These are phyloP conservation scores for Epirrhoe alternata DNA, from an alignment of 2,888 invertebrate genomes.

Conservation along the genomic window DNA sequence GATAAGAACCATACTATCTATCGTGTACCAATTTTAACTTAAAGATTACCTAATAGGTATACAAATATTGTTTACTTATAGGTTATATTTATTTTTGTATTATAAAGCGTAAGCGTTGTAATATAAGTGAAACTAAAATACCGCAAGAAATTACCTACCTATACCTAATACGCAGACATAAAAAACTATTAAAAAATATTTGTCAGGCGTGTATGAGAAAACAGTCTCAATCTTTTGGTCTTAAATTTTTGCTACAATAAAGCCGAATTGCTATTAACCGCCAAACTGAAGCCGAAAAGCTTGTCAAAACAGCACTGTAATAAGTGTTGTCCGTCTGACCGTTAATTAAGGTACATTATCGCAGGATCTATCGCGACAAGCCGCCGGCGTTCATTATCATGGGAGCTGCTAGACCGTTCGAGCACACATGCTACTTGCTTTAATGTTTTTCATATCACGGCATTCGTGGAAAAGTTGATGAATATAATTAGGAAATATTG, in stretches of 20 bases:
- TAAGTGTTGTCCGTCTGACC: slow-evolving; percentile 66
- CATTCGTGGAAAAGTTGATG: too few species aligned
- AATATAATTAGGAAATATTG: too few species aligned
- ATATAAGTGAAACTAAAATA: too few species aligned
- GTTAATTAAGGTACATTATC: slow-evolving; percentile 77
- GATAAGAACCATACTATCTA: not conserved
- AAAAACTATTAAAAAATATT: not conserved
- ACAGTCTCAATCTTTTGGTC: not conserved
- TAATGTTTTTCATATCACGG: not conserved
- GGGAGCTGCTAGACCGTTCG: slow-evolving; percentile 31
- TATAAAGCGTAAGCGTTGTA: too few species aligned
- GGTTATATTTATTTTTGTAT: too few species aligned
- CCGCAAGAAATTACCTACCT: too few species aligned
- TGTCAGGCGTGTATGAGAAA: too few species aligned
- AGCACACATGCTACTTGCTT: not conserved
- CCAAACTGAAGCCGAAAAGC: slow-evolving; percentile 14
- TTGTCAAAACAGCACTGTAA: slow-evolving; percentile 56
- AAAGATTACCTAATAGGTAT: not conserved
- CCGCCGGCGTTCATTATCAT: slow-evolving; percentile 54
- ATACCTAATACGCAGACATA: too few species aligned
- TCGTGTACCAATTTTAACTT: not conserved
- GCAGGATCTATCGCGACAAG: slow-evolving; percentile 60
- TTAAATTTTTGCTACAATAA: not conserved
- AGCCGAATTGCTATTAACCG: slow-evolving; percentile 1
- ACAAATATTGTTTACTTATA: not conserved